Conservation (phyloP, 1,140 invertebrate genomes). For the Zophobas atratus region DNA sequence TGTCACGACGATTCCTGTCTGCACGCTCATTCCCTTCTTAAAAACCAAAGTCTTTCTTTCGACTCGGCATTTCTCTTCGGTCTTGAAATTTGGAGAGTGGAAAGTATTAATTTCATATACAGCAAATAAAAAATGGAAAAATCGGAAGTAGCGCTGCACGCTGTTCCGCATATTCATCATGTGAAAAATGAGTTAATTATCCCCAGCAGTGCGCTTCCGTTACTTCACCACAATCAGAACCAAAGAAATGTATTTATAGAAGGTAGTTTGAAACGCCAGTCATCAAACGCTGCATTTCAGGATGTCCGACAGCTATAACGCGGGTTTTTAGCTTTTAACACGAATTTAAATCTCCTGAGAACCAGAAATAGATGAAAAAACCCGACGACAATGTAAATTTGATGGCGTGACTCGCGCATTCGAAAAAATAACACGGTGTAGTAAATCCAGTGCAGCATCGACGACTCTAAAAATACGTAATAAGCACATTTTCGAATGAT, state of each 20-base stretch:
- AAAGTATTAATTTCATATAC: too few relatives aligned
- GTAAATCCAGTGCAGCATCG: background rate
- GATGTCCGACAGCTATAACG: constrained; percentile 17
- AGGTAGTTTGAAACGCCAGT: background rate
- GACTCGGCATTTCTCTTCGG: too few relatives aligned
- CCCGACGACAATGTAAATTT: background rate
- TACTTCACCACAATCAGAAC: constrained; percentile 14
- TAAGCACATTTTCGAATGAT: background rate
- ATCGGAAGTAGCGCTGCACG: constrained; percentile 10
- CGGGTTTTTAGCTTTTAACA: background rate
- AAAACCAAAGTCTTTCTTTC: too few relatives aligned
- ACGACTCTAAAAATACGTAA: background rate
- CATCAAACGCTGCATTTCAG: constrained; percentile 1
- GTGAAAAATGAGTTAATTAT: constrained; percentile 26
- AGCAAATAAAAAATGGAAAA: background rate
- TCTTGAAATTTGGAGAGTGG: too few relatives aligned
- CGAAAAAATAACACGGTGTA: background rate
- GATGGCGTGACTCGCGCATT: background rate
- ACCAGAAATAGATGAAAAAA: background rate
- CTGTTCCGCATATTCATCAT: constrained; percentile 19
- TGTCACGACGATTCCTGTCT: too few relatives aligned
- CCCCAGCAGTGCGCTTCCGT: constrained; percentile 18
- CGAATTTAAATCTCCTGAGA: background rate
- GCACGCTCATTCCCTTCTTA: too few relatives aligned
- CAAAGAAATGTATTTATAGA: constrained; percentile 18